Conservation (phyloP, 2,888 invertebrate genomes). For the Minunthozetes semirufus region DNA sequence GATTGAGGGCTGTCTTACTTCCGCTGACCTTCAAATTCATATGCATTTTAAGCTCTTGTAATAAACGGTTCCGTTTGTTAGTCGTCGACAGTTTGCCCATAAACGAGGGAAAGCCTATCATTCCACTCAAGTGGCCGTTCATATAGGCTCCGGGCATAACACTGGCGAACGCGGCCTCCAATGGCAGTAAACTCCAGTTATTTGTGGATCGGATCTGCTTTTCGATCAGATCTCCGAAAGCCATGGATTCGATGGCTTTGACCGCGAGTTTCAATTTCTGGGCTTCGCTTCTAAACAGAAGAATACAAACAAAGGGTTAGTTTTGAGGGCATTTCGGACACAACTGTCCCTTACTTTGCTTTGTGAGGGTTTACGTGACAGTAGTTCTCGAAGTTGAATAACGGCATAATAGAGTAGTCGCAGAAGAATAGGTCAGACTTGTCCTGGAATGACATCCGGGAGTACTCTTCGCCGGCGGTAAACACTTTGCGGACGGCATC, state of each 20-base stretch:
- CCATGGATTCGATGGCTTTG: slow-evolving; percentile 75
- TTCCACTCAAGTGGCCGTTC: slow-evolving; percentile 67
- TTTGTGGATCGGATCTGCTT: slow-evolving; percentile 64
- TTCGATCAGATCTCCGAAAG: slow-evolving; percentile 77
- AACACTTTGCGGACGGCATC: slow-evolving; percentile 86
- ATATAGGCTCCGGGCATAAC: slow-evolving; percentile 81
- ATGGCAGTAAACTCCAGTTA: slow-evolving; percentile 76
- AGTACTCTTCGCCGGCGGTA: slow-evolving; percentile 61
- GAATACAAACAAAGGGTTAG: not conserved
- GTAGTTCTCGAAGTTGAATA: slow-evolving; percentile 98
- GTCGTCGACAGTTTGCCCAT: slow-evolving; percentile 86
- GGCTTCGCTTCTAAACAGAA: slow-evolving; percentile 39
- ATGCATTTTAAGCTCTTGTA: slow-evolving; percentile 79
- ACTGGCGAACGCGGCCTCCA: slow-evolving; percentile 78
- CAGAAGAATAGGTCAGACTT: slow-evolving; percentile 88
- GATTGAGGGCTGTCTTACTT: slow-evolving; percentile 69
- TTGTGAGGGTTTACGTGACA: slow-evolving; percentile 67
- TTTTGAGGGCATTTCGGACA: not conserved
- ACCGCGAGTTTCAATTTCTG: slow-evolving; percentile 64
- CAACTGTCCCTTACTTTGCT: slow-evolving; percentile 55
- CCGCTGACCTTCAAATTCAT: slow-evolving; percentile 68
- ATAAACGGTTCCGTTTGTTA: slow-evolving; percentile 69
- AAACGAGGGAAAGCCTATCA: slow-evolving; percentile 89
- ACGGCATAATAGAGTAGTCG: slow-evolving; percentile 89
- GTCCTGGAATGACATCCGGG: slow-evolving; percentile 61